Base-by-base conservation (phyloP, 23 tunicate species). In the Styela plicata region DNA sequence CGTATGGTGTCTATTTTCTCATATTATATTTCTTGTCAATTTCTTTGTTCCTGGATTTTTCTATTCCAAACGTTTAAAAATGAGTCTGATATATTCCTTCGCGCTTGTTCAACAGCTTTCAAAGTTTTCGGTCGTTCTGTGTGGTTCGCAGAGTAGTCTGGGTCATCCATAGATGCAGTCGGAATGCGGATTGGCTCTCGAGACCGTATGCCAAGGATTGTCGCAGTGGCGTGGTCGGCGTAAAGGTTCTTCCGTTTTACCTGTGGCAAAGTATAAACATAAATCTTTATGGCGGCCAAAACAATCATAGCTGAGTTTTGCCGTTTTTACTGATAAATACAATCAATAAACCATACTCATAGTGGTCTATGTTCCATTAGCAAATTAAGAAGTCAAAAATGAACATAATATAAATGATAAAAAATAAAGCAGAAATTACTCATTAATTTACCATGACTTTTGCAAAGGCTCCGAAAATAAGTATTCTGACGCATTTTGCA, bases 41-140 rank as follows among this genome's bases (percentile, higher is more conserved):
- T 19, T 61, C 19, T 61, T n/a, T 31, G 30, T 19, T 36, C 5
- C 20, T 76, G 27, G 0, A 21, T 20, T 76, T 36, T 76, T 23
- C 65, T 36, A 44, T 76, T 76, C 81, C 81, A 76, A 10, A 76
- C 66, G 33, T 76, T 76, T 24, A 44, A 26, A 76, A 36, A 76
- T 17, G 81, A 53, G 37, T 57, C 64, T 1, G 81, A 76, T 31
- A 76, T 52, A 44, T 76, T 76, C 24, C 44, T 76, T 57, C 81
- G 7, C 65, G 81, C 66, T 53, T 53, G 81, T 76, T 76, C 66
- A 0, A 76, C 64, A 20, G 81, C 36, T 52, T 52, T 53, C 81
- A 76, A 44, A 27, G 77, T 71, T 30, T 71, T 71, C 23, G 77
- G 77, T 32, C 29, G 26, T 16, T 34, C 34, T 3, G 17, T 28